Evolutionary conservation across 2,888 invertebrate species (phyloP).

Genomic region (Lepidochitona cinerea): DNA sequence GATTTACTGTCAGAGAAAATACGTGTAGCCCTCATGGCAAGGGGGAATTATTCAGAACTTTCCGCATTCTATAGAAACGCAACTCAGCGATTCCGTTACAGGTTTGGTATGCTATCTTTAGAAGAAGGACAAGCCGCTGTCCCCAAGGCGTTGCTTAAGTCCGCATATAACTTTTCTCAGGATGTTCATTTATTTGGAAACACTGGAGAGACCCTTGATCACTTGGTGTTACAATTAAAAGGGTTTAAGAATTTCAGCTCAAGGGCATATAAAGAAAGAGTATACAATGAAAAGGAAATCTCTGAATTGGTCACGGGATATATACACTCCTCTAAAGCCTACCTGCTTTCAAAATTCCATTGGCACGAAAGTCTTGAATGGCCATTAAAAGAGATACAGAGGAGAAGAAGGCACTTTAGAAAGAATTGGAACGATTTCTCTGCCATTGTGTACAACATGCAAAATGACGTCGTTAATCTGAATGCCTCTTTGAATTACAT

Average conservation of each 20-base stretch:
- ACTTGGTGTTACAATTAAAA: not conserved
- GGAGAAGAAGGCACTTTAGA: constrained; percentile 26
- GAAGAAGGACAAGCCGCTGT: not conserved
- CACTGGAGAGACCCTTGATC: not conserved
- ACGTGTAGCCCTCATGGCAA: constrained; percentile 40
- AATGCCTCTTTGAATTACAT: constrained; percentile 18
- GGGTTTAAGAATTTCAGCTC: not conserved
- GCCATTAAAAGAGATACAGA: constrained; percentile 34
- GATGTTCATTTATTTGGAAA: not conserved
- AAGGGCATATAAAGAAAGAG: not conserved
- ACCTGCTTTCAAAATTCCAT: not conserved
- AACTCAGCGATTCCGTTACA: constrained; percentile 14
- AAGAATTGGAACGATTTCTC: constrained; percentile 20
- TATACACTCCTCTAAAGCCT: not conserved
- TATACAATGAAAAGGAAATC: not conserved
- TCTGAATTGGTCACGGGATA: not conserved
- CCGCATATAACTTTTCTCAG: not conserved
- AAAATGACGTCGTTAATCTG: constrained; percentile 28
- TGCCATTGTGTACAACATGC: constrained; percentile 17
- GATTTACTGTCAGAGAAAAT: constrained; percentile 37
- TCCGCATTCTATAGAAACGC: constrained; percentile 45
- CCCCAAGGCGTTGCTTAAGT: not conserved
- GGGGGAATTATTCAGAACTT: constrained; percentile 42
- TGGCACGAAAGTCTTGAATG: constrained; percentile 42
- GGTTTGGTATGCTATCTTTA: not conserved